Conservation (phyloP, 2,113 vertebrate species). For the Dermatemys mawii region DNA sequence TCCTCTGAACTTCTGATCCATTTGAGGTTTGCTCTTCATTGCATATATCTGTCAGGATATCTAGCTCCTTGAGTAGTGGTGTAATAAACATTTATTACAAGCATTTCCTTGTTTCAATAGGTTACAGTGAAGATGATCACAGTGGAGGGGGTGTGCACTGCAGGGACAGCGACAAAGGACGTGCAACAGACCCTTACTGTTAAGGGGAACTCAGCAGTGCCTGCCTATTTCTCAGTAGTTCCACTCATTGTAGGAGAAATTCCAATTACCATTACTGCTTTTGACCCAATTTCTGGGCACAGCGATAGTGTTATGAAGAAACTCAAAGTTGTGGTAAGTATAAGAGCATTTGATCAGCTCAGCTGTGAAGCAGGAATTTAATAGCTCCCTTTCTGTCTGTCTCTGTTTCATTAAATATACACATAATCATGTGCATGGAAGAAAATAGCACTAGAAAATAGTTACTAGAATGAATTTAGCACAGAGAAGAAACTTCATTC, state of each 20-base stretch:
- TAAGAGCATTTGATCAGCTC: neutral
- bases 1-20: too few species aligned
- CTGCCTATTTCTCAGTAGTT: constrained; percentile 75
- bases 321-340: constrained; percentile 61
- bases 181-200: constrained; percentile 40
- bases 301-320: constrained; percentile 52
- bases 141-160: constrained; percentile 25
- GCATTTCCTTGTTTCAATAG: neutral
- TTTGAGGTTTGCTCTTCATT: neutral
- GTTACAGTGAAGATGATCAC: constrained; percentile 25
- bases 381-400: neutral
- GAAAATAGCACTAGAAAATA: neutral
- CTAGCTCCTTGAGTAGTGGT: neutral
- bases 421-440: neutral
- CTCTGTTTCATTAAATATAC: neutral
- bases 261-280: constrained; percentile 69
- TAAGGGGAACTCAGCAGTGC: constrained; percentile 68
- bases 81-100: neutral
- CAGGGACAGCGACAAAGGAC: neutral
- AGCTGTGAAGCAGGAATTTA: neutral
- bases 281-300: neutral
- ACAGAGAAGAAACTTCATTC: neutral
- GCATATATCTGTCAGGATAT: neutral
- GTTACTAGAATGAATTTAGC: neutral
- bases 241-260: constrained; percentile 71